Evolutionary conservation across 1,140 invertebrate species (phyloP).

Genomic region (Pseudoatta argentina): DNA sequence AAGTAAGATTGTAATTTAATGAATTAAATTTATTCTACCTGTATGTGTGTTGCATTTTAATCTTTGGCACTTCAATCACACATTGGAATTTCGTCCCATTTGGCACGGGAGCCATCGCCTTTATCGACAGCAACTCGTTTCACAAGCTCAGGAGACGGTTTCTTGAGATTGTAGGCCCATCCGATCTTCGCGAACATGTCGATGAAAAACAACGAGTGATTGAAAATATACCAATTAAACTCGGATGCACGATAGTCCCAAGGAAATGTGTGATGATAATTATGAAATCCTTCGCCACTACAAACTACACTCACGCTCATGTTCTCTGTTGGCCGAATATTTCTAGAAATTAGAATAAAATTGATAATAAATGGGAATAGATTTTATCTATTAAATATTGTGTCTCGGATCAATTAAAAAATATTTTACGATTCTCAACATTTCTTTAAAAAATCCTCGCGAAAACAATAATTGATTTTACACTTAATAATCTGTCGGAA

Average conservation of each 20-base stretch:
- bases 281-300: constrained; percentile 91
- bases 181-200: constrained; percentile 91
- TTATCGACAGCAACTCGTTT: constrained; percentile 86
- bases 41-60: not conserved
- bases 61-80: not conserved
- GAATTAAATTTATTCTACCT: not conserved
- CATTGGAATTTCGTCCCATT: not conserved
- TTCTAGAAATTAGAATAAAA: not conserved
- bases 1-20: too few species aligned
- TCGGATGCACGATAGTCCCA: constrained; percentile 93
- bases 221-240: constrained; percentile 86
- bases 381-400: not conserved
- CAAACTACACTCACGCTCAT: constrained; percentile 77
- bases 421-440: not conserved
- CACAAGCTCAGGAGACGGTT: constrained; percentile 87
- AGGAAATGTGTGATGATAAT: constrained; percentile 96
- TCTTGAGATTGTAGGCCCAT: constrained; percentile 92
- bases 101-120: constrained; percentile 78
- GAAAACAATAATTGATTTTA: not conserved
- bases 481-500: not conserved
- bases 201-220: constrained; percentile 89
- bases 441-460: not conserved
- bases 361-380: not conserved
- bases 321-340: constrained; percentile 87
- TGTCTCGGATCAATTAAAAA: not conserved